These are phyloP conservation scores for Chironex yamaguchii DNA, from an alignment of 30 jellyfish, hydroid and myxozoan species.

Conservation along the genomic window DNA sequence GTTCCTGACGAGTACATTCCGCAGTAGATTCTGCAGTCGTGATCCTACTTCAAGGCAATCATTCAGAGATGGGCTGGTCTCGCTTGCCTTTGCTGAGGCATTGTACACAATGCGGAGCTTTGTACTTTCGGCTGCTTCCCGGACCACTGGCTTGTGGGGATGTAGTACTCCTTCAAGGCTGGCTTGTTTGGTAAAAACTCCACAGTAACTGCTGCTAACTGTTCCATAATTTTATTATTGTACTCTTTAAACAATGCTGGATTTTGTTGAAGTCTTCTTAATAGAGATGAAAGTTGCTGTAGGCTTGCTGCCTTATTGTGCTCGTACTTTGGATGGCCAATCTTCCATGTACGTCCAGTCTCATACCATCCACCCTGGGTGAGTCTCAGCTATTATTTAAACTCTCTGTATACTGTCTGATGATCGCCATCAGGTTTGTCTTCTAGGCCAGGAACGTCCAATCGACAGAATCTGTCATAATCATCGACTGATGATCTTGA, in stretches of 20 bases:
- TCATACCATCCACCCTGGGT: conserved; percentile 3
- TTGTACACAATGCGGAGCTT: conserved; percentile 62
- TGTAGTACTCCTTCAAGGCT: no score
- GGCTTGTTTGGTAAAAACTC: no score
- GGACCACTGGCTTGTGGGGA: no score
- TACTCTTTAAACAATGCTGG: no score
- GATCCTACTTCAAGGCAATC: conserved; percentile 87
- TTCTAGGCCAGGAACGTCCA: conserved; percentile 61
- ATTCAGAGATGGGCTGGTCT: conserved; percentile 63
- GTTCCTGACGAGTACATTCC: conserved; percentile 62
- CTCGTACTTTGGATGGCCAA: background rate
- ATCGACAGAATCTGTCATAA: conserved; percentile 38
- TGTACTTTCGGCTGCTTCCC: conserved; percentile 66
- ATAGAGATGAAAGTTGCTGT: no score
- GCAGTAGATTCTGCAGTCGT: conserved; percentile 51
- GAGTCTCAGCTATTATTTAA: conserved; percentile 22
- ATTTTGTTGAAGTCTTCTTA: no score
- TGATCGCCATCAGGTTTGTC: conserved; percentile 20
- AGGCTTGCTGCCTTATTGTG: no score
- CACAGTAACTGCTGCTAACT: no score
- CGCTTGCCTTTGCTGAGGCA: conserved; percentile 69
- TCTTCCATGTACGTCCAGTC: background rate
- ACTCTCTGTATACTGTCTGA: conserved; percentile 5
- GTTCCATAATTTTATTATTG: no score
- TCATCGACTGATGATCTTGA: conserved; percentile 34